Evolutionary conservation across 2,888 invertebrate genomes (phyloP).

Genomic region (Serrognathus titanus): DNA sequence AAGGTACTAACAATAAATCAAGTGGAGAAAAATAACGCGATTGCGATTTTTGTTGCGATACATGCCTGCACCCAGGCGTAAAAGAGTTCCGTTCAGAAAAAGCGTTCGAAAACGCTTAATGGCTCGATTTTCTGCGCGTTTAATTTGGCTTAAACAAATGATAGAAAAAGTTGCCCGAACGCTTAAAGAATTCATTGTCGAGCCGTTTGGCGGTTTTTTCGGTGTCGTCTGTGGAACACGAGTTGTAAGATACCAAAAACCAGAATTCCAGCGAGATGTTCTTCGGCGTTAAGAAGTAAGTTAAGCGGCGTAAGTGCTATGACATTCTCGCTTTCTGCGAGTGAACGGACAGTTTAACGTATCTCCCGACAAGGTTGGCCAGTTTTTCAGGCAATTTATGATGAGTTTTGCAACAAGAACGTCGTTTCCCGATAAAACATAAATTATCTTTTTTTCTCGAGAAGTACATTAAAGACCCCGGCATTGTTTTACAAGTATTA

Average conservation of each 20-base stretch:
- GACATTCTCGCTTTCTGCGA: conserved; percentile 12
- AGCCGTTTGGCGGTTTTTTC: conserved; percentile 17
- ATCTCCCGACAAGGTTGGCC: conserved; percentile 20
- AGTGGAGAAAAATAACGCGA: conserved; percentile 4
- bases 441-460: conserved; percentile 15
- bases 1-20: conserved; percentile 19
- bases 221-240: conserved; percentile 15
- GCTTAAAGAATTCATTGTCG: conserved; percentile 20
- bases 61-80: background rate
- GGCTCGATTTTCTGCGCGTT: conserved; percentile 14
- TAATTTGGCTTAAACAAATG: conserved; percentile 18
- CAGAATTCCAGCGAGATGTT: conserved; percentile 30
- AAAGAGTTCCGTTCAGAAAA: background rate
- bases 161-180: conserved; percentile 16
- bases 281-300: conserved; percentile 11
- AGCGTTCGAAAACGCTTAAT: conserved; percentile 4
- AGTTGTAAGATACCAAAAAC: conserved; percentile 28
- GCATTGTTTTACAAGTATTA: conserved; percentile 15
- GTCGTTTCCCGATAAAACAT: conserved; percentile 18
- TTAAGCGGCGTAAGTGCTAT: conserved; percentile 17
- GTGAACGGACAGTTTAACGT: conserved; percentile 20
- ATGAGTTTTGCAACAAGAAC: conserved; percentile 19
- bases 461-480: background rate
- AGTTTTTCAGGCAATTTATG: conserved; percentile 24
- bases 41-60: background rate